Evolutionary conservation across 2,888 invertebrate species (phyloP), one percentile per base, ranked within the genome.

Genomic region (Ditula angustiorana): DNA sequence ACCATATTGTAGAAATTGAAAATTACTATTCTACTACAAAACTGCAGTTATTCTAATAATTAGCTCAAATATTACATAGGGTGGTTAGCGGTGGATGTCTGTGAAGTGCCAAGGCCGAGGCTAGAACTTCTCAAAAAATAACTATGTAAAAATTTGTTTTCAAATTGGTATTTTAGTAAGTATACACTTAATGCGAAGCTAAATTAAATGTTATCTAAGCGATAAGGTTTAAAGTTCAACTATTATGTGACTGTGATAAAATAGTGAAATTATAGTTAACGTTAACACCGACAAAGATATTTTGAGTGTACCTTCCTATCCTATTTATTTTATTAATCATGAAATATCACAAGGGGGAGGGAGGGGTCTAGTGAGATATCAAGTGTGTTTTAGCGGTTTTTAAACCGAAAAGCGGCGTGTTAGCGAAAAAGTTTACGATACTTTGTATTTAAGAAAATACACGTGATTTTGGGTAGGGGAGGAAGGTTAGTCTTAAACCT

Each of bases 181-280:
- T 28, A 16, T 55, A 26, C 44, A 21, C 28, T 41, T 11, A 23
- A 46, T 44, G 19, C 46, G 23, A 46, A 26, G 24, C 5, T 26
- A 26, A 37, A 46, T 21, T 5, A 26, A 13, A 11, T 28, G 16
- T 41, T 41, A 26, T 19, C 19, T 24, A 28, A 41, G 21, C 10
- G 11, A 16, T 23, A 37, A 55, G 23, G 24, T 24, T 37, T 55
- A 24, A 28, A 13, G 10, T 24, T 37, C 37, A 61, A 47, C 13
- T 28, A 37, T 56, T 49, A 56, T 30, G 37, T 37, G 37, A 59
- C 59, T 64, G 64, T 59, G 58, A 64, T 64, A 59, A 53, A 62
- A 59, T 37, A 59, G 64, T 53, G 58, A 59, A 64, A 64, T 53
- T 53, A 59, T n/a, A n/a, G n/a, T 60, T 64, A 53, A 30, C 57